A percentile compares a stretch with the other conserved stretches of the same genome.
These are phyloP conservation scores for Mythimna pallens DNA, from an alignment of 2,888 invertebrate genomes.

Conservation along the genomic window DNA sequence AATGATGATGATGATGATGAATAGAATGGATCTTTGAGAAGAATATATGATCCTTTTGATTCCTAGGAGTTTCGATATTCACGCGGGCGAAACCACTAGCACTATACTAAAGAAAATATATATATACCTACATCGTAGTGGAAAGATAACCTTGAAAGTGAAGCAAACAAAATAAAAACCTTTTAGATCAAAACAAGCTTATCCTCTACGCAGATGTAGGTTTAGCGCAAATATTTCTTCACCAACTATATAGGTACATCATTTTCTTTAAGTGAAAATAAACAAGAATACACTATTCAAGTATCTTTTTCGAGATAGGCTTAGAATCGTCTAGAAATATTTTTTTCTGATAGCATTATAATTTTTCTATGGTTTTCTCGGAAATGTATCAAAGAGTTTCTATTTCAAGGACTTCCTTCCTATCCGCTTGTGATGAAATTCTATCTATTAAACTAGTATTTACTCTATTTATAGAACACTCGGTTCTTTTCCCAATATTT, in stretches of 20 bases:
- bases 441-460: neutral
- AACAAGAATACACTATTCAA: slow-evolving; percentile 11
- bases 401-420: slow-evolving; percentile 2
- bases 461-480: neutral
- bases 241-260: neutral
- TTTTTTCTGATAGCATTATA: slow-evolving; percentile 2
- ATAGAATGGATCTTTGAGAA: too few species aligned
- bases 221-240: slow-evolving; percentile 7
- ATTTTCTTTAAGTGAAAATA: slow-evolving; percentile 13
- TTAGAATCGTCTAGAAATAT: slow-evolving; percentile 14
- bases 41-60: too few species aligned
- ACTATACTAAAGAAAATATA: neutral
- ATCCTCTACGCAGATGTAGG: slow-evolving; percentile 7
- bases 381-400: slow-evolving; percentile 25
- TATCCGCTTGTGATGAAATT: slow-evolving; percentile 29
- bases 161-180: slow-evolving; percentile 19
- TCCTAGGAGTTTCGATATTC: too few species aligned
- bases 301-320: neutral
- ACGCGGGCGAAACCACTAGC: too few species aligned
- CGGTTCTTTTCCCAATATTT: neutral
- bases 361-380: neutral
- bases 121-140: neutral
- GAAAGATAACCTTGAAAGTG: neutral
- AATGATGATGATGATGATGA: too few species aligned
- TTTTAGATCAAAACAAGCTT: slow-evolving; percentile 7